Evolutionary conservation across 1,140 invertebrate species (phyloP).

Genomic region (Xylocopa sonorina): DNA sequence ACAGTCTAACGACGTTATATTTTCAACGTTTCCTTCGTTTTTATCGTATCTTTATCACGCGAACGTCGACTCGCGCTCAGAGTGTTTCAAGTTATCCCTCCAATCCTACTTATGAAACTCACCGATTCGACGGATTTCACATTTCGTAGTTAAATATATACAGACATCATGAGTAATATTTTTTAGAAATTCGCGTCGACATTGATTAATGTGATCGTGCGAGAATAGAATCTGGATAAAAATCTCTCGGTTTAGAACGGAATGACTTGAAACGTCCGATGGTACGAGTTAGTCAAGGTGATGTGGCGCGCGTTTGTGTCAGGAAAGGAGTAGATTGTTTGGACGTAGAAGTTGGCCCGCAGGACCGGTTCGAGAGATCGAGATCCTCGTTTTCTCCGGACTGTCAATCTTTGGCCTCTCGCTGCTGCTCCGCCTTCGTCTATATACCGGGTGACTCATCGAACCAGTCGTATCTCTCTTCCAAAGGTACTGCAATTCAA

Average conservation of each 20-base stretch:
- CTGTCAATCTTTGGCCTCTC: constrained; percentile 58
- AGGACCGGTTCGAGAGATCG: constrained; percentile 33
- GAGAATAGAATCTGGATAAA: no score
- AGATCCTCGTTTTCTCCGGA: constrained; percentile 47
- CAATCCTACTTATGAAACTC: no score
- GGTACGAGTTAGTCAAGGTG: not conserved
- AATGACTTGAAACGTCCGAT: not conserved
- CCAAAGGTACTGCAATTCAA: no score
- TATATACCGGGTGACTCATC: no score
- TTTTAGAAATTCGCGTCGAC: no score
- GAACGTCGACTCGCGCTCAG: not conserved
- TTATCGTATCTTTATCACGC: not conserved
- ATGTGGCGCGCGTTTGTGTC: not conserved
- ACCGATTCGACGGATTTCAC: no score
- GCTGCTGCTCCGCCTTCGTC: constrained; percentile 38
- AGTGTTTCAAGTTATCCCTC: no score
- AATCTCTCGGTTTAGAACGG: no score
- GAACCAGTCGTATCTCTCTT: no score
- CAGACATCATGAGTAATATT: no score
- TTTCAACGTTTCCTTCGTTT: not conserved
- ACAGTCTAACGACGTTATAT: not conserved
- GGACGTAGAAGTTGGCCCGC: constrained; percentile 10
- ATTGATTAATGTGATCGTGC: no score
- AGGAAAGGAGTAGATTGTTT: not conserved
- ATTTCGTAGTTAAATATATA: no score